These are phyloP conservation scores for Cynocephalus volans DNA, from an alignment of 2,113 vertebrate species.

Conservation along the genomic window DNA sequence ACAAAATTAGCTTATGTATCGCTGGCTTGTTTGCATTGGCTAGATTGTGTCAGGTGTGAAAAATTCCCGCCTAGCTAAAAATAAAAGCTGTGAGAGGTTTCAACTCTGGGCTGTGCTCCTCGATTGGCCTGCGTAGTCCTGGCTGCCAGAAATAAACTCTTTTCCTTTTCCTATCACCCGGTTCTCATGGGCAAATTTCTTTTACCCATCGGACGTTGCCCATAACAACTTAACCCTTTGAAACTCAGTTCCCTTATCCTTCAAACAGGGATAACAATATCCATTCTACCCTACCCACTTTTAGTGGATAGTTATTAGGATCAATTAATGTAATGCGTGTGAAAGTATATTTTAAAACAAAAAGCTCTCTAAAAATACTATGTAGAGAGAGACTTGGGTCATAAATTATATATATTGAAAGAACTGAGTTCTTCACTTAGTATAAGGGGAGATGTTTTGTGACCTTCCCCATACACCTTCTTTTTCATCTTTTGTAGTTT, in stretches of 20 bases:
- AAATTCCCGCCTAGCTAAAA: too few species aligned
- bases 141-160: too few species aligned
- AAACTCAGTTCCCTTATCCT: not conserved
- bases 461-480: not conserved
- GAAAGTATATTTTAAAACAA: not conserved
- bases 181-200: too few species aligned
- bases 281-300: fast-evolving
- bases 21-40: too few species aligned
- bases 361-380: not conserved
- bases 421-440: not conserved
- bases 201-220: too few species aligned
- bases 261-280: not conserved
- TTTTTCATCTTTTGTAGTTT: conserved; percentile 26
- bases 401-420: not conserved
- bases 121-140: too few species aligned
- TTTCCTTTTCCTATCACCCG: too few species aligned
- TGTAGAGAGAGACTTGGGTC: not conserved
- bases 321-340: not conserved
- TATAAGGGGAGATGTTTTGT: not conserved
- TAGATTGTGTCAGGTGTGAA: too few species aligned
- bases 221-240: not conserved
- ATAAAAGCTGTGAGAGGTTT: too few species aligned
- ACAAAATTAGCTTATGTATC: too few species aligned
- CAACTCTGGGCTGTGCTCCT: too few species aligned
- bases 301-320: not conserved